These are phyloP conservation scores for Callocephalon fimbriatum DNA, from an alignment of 2,113 vertebrate species.

Conservation along the genomic window DNA sequence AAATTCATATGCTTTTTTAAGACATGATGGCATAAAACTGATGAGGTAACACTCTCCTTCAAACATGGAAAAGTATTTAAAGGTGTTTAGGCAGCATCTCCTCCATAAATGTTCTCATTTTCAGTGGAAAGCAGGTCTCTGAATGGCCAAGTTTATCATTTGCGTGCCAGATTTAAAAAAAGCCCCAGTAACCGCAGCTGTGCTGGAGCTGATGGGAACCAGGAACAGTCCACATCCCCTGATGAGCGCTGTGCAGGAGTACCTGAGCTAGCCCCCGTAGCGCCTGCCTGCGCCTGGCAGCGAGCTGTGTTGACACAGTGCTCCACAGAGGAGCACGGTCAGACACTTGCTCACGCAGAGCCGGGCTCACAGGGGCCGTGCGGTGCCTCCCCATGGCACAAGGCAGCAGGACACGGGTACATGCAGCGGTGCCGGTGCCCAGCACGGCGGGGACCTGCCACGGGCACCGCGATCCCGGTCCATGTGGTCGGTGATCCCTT, in stretches of 20 bases:
- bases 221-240: fast-evolving
- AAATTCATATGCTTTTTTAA: not conserved
- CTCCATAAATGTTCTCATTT: not conserved
- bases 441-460: too few species aligned
- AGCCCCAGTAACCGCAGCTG: not conserved
- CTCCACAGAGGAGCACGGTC: not conserved
- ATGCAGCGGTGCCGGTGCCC: not conserved
- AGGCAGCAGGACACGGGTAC: not conserved
- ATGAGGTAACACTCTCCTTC: not conserved
- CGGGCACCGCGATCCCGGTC: not conserved
- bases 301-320: not conserved
- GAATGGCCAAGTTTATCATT: not conserved
- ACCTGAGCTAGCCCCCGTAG: not conserved
- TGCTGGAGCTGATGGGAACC: not conserved
- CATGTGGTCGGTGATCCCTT: fast-evolving
- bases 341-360: not conserved
- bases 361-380: not conserved
- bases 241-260: not conserved
- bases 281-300: not conserved
- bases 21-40: not conserved
- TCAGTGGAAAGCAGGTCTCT: not conserved
- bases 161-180: not conserved
- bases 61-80: not conserved
- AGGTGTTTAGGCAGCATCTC: not conserved
- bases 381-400: not conserved